Conservation (phyloP, 2,797 vertebrate species). For the Melanotaenia pygmaea region DNA sequence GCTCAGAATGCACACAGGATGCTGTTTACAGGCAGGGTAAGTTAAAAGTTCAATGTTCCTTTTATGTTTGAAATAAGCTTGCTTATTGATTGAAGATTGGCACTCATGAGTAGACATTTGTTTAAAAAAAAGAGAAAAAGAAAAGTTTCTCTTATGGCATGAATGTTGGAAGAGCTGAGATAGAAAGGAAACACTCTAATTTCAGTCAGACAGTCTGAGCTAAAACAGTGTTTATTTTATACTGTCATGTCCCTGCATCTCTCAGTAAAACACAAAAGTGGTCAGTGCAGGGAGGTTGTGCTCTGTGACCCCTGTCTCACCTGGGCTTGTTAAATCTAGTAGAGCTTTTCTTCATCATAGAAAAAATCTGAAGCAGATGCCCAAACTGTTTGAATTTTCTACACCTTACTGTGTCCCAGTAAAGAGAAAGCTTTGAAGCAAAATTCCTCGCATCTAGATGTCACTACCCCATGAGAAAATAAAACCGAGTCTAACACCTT, state of each 20-base stretch:
- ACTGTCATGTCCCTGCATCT: conserved; percentile 12
- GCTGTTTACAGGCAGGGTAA: conserved; percentile 34
- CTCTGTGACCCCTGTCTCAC: conserved; percentile 49
- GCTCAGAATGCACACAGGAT: conserved; percentile 46
- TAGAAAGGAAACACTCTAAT: not conserved
- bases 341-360: conserved; percentile 31
- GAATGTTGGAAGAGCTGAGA: conserved; percentile 13
- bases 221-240: conserved; percentile 24
- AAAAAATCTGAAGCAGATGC: conserved; percentile 25
- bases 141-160: not conserved
- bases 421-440: conserved; percentile 46
- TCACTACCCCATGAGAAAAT: conserved; percentile 39
- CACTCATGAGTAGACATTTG: not conserved
- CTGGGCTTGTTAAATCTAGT: conserved; percentile 50
- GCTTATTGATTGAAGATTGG: conserved; percentile 12
- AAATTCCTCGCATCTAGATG: conserved; percentile 34
- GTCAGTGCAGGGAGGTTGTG: conserved; percentile 24
- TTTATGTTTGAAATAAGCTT: conserved; percentile 21
- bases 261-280: conserved; percentile 29
- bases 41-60: conserved; percentile 23
- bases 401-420: conserved; percentile 33
- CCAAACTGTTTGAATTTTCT: conserved; percentile 26
- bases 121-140: too few relatives aligned
- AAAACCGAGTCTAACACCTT: conserved; percentile 34
- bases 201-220: conserved; percentile 18